Evolutionary conservation across 2,888 invertebrate species (phyloP), one percentile per base, ranked within the genome.

Genomic region (Apotomis capreana): DNA sequence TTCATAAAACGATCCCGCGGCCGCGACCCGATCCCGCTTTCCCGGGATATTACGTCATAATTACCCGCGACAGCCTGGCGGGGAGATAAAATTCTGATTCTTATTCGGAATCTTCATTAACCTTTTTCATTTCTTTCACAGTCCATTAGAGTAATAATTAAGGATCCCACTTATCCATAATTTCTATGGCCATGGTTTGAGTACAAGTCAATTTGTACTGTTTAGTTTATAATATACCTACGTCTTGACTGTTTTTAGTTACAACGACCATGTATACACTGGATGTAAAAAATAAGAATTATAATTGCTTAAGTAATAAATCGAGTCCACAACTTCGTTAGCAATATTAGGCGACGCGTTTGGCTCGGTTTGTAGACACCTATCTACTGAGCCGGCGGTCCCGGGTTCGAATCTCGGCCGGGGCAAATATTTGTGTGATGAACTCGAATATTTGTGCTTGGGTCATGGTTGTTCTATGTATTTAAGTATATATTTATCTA

Each of bases 11-110:
- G 68, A 57, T 46, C 49, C 49, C 70, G 61, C 71, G 61, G 67
- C 72, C 68, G 63, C 62, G 68, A 72, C 68, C 62, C 67, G 52
- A 70, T 59, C 64, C 57, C 57, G 62, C 44, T 36, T 15, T 46
- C 68, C 68, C 62, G 68, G 62, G 63, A 72, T 72, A 72, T 72
- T 72, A 68, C 68, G 61, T 72, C 72, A 72, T 72, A 72, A 72
- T 72, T 72, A 72, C 72, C 68, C 68, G 72, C 57, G 72, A 72
- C 72, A 72, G 68, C 62, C 62, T 57, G 72, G 72, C 54, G 71
- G 55, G 61, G 63, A 68, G 62, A 68, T 72, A 68, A 68, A 72
- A 68, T 63, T 72, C 52, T 63, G 72, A 68, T 68, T 72, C 72
- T 59, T 63, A 68, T 72, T 63, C 58, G 13, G 52, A 59, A 63